Percentiles rank a stretch among this genome's conserved stretches.
Conservation (phyloP, 1,140 invertebrate genomes). For the Listronotus bonariensis region DNA sequence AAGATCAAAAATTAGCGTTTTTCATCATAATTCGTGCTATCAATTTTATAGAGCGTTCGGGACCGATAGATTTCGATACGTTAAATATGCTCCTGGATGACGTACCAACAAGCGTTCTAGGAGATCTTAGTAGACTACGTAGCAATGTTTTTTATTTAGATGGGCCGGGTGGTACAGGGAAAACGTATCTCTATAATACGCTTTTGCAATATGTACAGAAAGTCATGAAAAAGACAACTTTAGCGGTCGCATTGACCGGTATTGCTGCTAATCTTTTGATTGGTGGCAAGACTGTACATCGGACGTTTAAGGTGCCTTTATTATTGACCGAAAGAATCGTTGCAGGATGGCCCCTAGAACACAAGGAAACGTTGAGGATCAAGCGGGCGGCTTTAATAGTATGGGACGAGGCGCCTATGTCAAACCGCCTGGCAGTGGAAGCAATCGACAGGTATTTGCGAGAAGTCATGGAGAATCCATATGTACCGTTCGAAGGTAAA, state of each 20-base stretch:
- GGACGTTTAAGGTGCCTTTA: conserved; percentile 43
- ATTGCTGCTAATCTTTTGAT: conserved; percentile 47
- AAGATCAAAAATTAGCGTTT: too few species aligned
- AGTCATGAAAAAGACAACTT: conserved; percentile 8
- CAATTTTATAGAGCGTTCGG: too few species aligned
- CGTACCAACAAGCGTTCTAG: too few species aligned
- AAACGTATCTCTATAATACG: conserved; percentile 44
- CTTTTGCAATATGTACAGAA: conserved; percentile 29
- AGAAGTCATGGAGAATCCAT: conserved; percentile 30
- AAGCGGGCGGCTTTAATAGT: conserved; percentile 37
- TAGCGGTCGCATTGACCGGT: conserved; percentile 46
- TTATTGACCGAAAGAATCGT: not conserved
- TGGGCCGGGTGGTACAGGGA: conserved; percentile 44
- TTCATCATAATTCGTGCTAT: too few species aligned
- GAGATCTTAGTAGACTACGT: too few species aligned
- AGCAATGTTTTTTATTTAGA: conserved; percentile 38
- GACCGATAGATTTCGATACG: too few species aligned
- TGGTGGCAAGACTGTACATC: conserved; percentile 45
- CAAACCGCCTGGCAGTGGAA: conserved; percentile 39
- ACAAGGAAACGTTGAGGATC: not conserved
- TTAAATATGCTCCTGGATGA: too few species aligned
- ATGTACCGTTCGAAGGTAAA: conserved; percentile 46
- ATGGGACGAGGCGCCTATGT: conserved; percentile 50
- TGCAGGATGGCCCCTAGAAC: not conserved
- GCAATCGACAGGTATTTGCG: conserved; percentile 38